A percentile compares a stretch with the other conserved stretches of the same genome.
Conservation (phyloP, 2,113 vertebrate species). For the Mormyrus iriodes region DNA sequence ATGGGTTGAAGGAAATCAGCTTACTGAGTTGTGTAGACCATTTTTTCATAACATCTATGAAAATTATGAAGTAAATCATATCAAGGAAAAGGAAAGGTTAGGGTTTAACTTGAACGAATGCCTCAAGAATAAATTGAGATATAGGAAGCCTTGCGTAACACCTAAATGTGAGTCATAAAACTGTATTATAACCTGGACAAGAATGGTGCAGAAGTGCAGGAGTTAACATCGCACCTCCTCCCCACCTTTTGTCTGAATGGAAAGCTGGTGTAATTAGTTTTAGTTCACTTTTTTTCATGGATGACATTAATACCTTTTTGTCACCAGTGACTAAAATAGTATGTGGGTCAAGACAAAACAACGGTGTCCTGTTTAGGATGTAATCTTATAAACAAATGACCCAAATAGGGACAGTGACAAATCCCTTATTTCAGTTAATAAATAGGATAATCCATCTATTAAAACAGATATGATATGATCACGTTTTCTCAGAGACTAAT, state of each 20-base stretch:
- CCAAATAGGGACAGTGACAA: conserved; percentile 15
- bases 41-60: neutral
- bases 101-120: neutral
- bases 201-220: neutral
- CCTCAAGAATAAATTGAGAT: neutral
- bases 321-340: neutral
- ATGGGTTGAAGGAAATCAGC: neutral
- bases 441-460: conserved; percentile 16
- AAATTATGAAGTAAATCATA: neutral
- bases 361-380: neutral
- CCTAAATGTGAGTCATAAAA: neutral
- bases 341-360: neutral
- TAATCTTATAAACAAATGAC: conserved; percentile 2
- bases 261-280: neutral
- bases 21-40: neutral
- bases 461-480: conserved; percentile 15
- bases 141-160: neutral
- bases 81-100: neutral
- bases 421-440: conserved; percentile 18
- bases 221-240: neutral
- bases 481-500: conserved; percentile 17
- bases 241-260: neutral
- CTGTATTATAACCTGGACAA: neutral
- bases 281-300: neutral
- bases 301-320: neutral